Percentiles rank a stretch among this genome's conserved stretches.
Evolutionary conservation across 2,797 vertebrate genomes (phyloP).

Genomic region (Trachops cirrhosus): DNA sequence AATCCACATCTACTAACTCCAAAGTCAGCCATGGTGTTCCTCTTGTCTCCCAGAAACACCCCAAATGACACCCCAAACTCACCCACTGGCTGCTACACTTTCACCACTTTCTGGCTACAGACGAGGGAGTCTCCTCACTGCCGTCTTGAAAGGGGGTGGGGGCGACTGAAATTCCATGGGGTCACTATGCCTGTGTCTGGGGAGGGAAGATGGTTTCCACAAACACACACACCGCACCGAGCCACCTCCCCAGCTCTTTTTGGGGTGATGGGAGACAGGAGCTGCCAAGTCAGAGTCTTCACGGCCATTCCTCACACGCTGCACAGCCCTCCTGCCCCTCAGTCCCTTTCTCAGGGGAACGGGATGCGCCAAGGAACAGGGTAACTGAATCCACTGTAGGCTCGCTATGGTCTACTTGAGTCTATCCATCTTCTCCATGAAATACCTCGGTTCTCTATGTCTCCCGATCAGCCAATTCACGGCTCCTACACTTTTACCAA

Average conservation of each 20-base stretch:
- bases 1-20: background rate
- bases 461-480: background rate
- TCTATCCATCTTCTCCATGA: background rate
- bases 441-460: background rate
- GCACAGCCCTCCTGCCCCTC: background rate
- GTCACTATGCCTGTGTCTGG: background rate
- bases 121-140: background rate
- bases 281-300: background rate
- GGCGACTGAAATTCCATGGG: background rate
- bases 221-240: background rate
- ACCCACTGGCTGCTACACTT: background rate
- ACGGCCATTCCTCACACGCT: background rate
- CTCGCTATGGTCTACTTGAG: background rate
- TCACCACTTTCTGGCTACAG: background rate
- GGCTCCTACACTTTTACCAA: background rate
- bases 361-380: background rate
- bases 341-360: background rate
- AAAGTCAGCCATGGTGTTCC: background rate
- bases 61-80: background rate
- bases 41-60: background rate
- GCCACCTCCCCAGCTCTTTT: background rate
- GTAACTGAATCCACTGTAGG: background rate
- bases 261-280: background rate
- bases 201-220: background rate
- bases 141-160: background rate